Evolutionary conservation across 2,888 invertebrate species (phyloP), one percentile per base, ranked within the genome.

Genomic region (Entomobrya multifasciata): DNA sequence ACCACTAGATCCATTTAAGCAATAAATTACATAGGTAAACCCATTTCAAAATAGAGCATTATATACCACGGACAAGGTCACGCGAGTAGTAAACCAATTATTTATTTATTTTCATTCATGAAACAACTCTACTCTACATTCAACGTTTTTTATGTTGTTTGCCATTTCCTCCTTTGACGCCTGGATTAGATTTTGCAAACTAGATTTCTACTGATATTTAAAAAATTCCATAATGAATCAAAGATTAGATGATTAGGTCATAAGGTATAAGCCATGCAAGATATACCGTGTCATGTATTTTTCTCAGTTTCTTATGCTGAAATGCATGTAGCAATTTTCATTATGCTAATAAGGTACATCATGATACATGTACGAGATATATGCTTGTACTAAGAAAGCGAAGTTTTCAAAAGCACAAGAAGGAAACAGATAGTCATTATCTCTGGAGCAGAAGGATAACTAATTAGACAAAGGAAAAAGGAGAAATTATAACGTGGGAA

Each of bases 41-140:
- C n/a, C n/a, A n/a, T n/a, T 22, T 13, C 27, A n/a, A 22, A 13
- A 8, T 22, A 25, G 11, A 22, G 62, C 15, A 60, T 62, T 27
- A 5, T 74, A 10, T 74, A 62, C 79, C 80, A 67, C 55, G 47
- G 80, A 65, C 80, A 80, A 80, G 80, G 80, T 80, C 80, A 80
- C 67, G 80, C 30, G 80, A 80, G 67, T 30, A n/a, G 41, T 57
- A 8, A 36, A 36, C 36, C 13, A 55, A 47, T 79, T 36, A 6
- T 36, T 80, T 49, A 17, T 57, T 55, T 41, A 65, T 25, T 65
- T 65, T 22, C 44, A 70, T 15, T 25, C 17, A 55, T 4, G 36
- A 36, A 36, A 36, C 4, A 36, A 36, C 8, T 6, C 8, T 36
- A 8, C 8, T 6, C 5, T 36, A 36, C 8, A 36, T 36, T 36